Base-by-base conservation (phyloP, 2,888 invertebrate genomes). In the Xanthia icteritia region DNA sequence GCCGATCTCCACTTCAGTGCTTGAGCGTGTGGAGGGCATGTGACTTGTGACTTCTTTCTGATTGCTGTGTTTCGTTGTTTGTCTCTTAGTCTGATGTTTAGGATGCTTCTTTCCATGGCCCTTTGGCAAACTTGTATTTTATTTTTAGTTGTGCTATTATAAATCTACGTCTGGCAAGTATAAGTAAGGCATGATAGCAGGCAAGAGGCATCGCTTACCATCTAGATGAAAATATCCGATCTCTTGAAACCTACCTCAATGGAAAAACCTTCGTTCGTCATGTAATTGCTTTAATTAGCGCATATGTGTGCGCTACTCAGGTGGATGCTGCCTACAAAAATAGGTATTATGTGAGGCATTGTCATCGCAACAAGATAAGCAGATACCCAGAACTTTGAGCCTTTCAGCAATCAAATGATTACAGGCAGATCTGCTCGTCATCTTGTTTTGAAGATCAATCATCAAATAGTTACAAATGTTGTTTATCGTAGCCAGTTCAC, bases 361-460 rank as follows among this genome's bases (percentile, higher is more conserved):
- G 36, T 56, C 31, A 65, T 65, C 42, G 5, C 68, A 45, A 15
- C 15, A 42, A 58, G 56, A 74, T 68, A 73, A 51, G 23, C 51
- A 42, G 17, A 64, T 13, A 31, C 58, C 15, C 9, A 61, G 15
- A 65, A 56, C 8, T 56, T 45, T n/a, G n/a, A 66, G 31, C 31
- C 15, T 72, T 36, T 39, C 9, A n/a, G 15, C 20, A 42, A 58
- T 45, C 9, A 45, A 67, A 54, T 42, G 27, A 68, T 74, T 15
- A 17, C 67, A 79, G 36, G n/a, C 39, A 56, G 31, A 45, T 61
- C 31, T 27, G 66, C 39, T 31, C 56, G 74, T 79, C 69, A 76
- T 76, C 54, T 80, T 80, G 80, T 76, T 80, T 61, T 81, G 48
- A 63, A 76, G 23, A 68, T 75, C 63, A 58, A 64, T 61, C 60